Conservation (phyloP, 2,797 vertebrate species). For the Cyprinella venusta region DNA sequence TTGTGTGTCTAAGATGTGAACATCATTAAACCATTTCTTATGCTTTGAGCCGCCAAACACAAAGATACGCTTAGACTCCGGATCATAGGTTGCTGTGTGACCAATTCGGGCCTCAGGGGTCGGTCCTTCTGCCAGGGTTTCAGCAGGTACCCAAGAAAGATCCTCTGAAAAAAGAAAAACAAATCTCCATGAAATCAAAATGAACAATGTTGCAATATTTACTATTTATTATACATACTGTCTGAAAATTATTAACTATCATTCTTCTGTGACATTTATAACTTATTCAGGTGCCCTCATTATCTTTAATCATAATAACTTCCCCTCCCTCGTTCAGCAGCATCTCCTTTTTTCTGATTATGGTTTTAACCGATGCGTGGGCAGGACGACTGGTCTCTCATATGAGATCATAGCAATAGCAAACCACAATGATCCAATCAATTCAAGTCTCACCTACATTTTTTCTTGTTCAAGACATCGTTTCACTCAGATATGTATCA, state of each 20-base stretch:
- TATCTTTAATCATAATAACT: not conserved
- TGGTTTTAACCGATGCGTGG: not conserved
- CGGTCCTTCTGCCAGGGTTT: constrained; percentile 77
- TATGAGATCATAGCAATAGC: not conserved
- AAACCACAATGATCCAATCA: not conserved
- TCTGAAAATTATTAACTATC: not conserved
- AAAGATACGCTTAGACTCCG: constrained; percentile 76
- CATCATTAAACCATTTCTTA: constrained; percentile 82
- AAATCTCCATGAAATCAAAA: not conserved
- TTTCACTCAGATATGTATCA: not conserved
- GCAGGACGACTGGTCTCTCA: not conserved
- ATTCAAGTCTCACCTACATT: not conserved
- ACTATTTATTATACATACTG: not conserved
- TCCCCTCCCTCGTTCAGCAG: not conserved
- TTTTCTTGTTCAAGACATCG: not conserved
- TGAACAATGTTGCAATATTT: not conserved
- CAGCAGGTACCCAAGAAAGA: constrained; percentile 78
- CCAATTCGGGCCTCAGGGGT: constrained; percentile 81
- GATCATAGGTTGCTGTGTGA: constrained; percentile 79
- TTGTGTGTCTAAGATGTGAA: constrained; percentile 82
- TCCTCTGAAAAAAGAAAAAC: constrained; percentile 71
- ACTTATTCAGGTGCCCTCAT: not conserved
- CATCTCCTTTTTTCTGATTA: not conserved
- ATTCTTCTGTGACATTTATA: not conserved
- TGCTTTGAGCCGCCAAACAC: constrained; percentile 83